A percentile compares a stretch with the other conserved stretches of the same genome.
phyloP scores from a whole-genome alignment of 2,113 vertebrate species.

The Mesembrinibis cayennensis region DNA sequence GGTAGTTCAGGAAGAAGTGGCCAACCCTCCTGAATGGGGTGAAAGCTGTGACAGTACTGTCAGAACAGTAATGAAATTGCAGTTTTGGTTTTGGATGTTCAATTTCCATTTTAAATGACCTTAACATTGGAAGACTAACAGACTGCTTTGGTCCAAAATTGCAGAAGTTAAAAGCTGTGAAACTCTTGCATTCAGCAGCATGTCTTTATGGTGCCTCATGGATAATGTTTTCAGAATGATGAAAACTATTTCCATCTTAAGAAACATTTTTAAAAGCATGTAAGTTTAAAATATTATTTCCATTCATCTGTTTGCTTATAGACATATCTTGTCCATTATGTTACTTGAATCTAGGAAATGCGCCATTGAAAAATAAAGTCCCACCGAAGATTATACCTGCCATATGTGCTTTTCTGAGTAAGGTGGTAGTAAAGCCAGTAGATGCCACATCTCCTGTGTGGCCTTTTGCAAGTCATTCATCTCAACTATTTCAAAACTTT shows the following conservation, averaged over 20 bases:
- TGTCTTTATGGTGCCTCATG: neutral
- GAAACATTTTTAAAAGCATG: neutral
- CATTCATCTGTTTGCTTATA: neutral
- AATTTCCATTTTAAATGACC: neutral
- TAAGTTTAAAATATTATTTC: neutral
- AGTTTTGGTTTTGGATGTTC: neutral
- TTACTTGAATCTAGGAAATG: neutral
- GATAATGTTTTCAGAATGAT: neutral
- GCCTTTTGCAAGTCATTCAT: neutral
- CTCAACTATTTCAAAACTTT: neutral
- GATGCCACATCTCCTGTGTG: neutral
- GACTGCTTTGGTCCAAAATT: neutral
- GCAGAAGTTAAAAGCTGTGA: neutral
- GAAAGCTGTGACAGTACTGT: neutral
- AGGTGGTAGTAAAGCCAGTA: neutral
- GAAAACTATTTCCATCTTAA: neutral
- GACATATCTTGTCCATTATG: neutral
- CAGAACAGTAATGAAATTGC: neutral
- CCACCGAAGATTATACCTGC: neutral
- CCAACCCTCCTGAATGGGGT: neutral
- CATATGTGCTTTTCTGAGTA: neutral
- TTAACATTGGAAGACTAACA: neutral
- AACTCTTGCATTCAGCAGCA: neutral
- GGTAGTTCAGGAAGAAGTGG: neutral
- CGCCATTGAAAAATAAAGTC: neutral